Evolutionary conservation across 2,797 vertebrate genomes (phyloP), one percentile per base, ranked within the genome.

Genomic region (Oreonectes daqikongensis): DNA sequence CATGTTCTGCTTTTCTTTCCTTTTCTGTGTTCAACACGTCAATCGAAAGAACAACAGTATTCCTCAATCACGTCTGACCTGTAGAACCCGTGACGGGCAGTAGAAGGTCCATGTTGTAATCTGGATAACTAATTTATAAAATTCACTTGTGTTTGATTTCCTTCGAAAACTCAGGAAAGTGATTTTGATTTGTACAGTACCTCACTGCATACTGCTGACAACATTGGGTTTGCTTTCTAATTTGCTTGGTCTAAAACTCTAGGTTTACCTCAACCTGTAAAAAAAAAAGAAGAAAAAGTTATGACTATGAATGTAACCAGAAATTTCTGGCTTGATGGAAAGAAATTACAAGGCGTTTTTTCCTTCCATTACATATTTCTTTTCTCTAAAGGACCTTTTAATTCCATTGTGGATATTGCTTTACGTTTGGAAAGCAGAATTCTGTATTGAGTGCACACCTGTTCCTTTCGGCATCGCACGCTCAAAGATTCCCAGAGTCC

Each of bases 181-280:
- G 94, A 95, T 95, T 93, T 94, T 95, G 93, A 96, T 94, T 94
- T 98, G 95, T 97, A 95, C 89, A 95, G 95, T 97, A 97, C 95
- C 96, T 97, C 96, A 94, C 94, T 94, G 94, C 92, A 93, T 93
- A 95, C 90, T 93, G 93, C 93, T 93, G 92, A 94, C 91, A 95
- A 92, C 92, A 94, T 94, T 95, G 92, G 92, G 90, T 93, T 78
- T 93, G 92, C 90, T 91, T 95, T 95, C 93, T 89, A 93, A 95
- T 94, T 95, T 92, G 89, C 92, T 92, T 94, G 93, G 91, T 94
- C 91, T n/a, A n/a, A n/a, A n/a, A n/a, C n/a, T 93, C 92, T 94
- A 95, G 93, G 94, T 94, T 96, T 96, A 96, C 94, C 95, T 96
- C 94, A 94, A 93, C 90, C 88, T 91, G 91, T 92, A 93, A 88